Percentiles rank a stretch among this genome's conserved stretches.
These are phyloP conservation scores for Clytia hemisphaerica DNA, from an alignment of 30 jellyfish, hydroid and myxozoan genomes.

Conservation along the genomic window DNA sequence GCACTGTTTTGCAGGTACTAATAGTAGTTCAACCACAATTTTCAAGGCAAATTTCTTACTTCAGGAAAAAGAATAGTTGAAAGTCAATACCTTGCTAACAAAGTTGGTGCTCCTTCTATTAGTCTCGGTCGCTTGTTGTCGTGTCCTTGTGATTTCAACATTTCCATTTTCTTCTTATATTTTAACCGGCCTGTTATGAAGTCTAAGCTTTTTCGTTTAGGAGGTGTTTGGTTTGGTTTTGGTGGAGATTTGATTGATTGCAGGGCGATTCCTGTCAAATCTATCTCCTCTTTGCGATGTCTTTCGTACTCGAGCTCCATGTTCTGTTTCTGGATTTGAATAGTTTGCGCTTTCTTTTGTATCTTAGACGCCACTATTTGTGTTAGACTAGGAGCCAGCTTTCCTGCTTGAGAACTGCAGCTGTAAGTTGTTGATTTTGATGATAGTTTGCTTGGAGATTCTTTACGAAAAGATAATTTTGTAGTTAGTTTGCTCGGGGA, in stretches of 20 bases:
- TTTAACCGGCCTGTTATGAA: constrained; percentile 58
- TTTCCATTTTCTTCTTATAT: constrained; percentile 18
- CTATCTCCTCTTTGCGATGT: constrained; percentile 11
- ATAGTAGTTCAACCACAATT: too few species aligned
- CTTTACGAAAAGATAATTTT: too few species aligned
- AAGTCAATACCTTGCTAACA: too few species aligned
- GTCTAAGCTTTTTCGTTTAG: constrained; percentile 62
- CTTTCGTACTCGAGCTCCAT: too few species aligned
- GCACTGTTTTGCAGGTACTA: too few species aligned
- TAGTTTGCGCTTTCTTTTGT: not conserved
- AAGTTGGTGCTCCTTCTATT: too few species aligned
- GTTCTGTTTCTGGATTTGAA: not conserved
- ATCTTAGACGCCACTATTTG: constrained; percentile 18
- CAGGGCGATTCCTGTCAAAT: constrained; percentile 19
- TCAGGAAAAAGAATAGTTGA: too few species aligned
- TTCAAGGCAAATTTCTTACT: too few species aligned
- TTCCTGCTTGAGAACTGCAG: not conserved
- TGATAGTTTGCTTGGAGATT: not conserved
- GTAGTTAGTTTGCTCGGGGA: too few species aligned
- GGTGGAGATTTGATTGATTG: not conserved
- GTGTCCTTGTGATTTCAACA: not conserved
- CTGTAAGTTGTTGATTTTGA: not conserved
- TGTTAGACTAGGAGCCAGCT: too few species aligned
- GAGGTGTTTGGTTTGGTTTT: not conserved
- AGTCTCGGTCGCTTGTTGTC: too few species aligned